Evolutionary conservation across 2,888 invertebrate species (phyloP).

Genomic region (Lordiphosa fenestrarum): DNA sequence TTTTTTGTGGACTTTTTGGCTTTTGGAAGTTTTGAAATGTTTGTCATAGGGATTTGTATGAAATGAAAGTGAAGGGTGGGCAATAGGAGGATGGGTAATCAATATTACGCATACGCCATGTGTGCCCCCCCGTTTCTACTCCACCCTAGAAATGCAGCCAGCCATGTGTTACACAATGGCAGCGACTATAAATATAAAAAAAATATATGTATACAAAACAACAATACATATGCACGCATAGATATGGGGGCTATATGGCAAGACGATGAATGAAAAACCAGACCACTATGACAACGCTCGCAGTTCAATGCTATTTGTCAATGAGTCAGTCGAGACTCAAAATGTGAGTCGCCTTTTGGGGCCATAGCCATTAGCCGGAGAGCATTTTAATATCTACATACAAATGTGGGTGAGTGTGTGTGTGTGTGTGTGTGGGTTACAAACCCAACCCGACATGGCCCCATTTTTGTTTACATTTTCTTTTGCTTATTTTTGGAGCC

Average conservation of each 20-base stretch:
- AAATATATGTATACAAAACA: no score
- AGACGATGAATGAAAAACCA: constrained; percentile 57
- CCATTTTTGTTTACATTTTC: constrained; percentile 57
- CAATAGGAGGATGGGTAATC: constrained; percentile 29
- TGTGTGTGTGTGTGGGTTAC: constrained; percentile 6
- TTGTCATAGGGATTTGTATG: constrained; percentile 37
- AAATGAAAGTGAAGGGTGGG: neutral
- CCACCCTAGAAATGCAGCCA: constrained; percentile 21
- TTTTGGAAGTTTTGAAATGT: constrained; percentile 13
- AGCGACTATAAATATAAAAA: constrained; percentile 31
- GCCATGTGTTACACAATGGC: constrained; percentile 56
- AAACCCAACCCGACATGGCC: constrained; percentile 41
- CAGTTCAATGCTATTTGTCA: constrained; percentile 73
- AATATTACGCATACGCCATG: constrained; percentile 57
- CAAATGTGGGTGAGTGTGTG: neutral
- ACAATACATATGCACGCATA: neutral
- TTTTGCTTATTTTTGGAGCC: constrained; percentile 46
- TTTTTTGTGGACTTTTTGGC: constrained; percentile 5
- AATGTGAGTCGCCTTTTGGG: neutral
- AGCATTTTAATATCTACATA: constrained; percentile 13
- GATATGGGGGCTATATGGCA: neutral
- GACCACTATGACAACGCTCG: constrained; percentile 39
- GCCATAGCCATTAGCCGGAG: constrained; percentile 33
- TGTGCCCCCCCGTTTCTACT: constrained; percentile 16
- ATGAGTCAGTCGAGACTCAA: constrained; percentile 50